These are phyloP conservation scores for Myripristis murdjan DNA, from an alignment of 2,797 vertebrate genomes.

Conservation along the genomic window DNA sequence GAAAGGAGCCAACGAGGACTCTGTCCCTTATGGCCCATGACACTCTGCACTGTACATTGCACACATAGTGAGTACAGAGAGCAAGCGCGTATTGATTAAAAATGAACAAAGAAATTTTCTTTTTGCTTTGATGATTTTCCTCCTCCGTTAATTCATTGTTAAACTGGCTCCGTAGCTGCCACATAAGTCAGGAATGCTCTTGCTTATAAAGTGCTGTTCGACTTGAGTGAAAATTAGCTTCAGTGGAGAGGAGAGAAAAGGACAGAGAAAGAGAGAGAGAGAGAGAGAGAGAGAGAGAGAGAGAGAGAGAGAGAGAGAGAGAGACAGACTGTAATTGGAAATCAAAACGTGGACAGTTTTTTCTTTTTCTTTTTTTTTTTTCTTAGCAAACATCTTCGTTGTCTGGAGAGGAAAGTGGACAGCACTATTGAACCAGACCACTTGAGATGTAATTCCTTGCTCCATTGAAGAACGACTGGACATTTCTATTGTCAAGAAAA, in stretches of 20 bases:
- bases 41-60: neutral
- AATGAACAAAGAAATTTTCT: neutral
- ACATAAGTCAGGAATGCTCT: constrained; percentile 6
- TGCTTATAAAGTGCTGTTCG: constrained; percentile 30
- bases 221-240: constrained; percentile 49
- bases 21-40: neutral
- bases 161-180: constrained; percentile 5
- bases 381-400: constrained; percentile 57
- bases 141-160: constrained; percentile 36
- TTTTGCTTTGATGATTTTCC: constrained; percentile 21
- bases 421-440: constrained; percentile 76
- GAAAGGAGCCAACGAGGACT: constrained; percentile 4
- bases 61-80: constrained; percentile 10
- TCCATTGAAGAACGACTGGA: constrained; percentile 81
- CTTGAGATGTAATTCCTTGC: constrained; percentile 84
- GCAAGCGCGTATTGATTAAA: constrained; percentile 27
- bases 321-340: constrained; percentile 59
- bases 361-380: no score
- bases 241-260: constrained; percentile 25
- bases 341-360: constrained; percentile 68
- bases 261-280: constrained; percentile 29
- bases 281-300: constrained; percentile 5
- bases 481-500: constrained; percentile 77
- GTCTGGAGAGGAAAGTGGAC: constrained; percentile 63
- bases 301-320: constrained; percentile 19